phyloP scores from a whole-genome alignment of 1,140 invertebrate species.

The Diuraphis noxia region DNA sequence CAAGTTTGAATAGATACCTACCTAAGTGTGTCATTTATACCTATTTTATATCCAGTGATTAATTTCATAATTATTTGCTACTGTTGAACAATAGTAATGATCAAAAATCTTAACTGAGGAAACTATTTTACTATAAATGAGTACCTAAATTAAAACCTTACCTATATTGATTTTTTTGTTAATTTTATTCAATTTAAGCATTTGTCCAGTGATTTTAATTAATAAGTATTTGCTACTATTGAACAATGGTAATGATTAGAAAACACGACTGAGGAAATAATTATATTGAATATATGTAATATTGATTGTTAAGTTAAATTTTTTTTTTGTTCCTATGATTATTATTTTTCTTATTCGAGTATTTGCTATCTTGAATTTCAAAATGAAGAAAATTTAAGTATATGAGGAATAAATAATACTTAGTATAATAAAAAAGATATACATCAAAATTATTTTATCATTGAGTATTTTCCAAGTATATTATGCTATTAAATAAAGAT shows the following conservation, averaged over 20 bases:
- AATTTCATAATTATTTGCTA: neutral
- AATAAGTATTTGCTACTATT: neutral
- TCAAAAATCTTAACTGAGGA: neutral
- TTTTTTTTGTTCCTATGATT: neutral
- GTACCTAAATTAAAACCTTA: no score
- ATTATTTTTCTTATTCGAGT: neutral
- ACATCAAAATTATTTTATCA: no score
- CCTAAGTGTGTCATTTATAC: no score
- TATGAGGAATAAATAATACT: neutral
- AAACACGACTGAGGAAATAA: neutral
- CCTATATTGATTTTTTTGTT: neutral
- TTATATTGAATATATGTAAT: neutral
- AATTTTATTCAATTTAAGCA: neutral
- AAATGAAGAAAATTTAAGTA: neutral
- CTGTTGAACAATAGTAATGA: neutral
- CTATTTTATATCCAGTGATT: neutral
- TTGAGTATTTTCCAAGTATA: neutral
- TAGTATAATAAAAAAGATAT: neutral
- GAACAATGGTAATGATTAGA: neutral
- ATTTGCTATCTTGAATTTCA: constrained; percentile 25
- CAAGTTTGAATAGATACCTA: neutral
- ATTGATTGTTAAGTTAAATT: neutral
- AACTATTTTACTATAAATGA: neutral
- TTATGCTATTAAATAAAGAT: neutral
- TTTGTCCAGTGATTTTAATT: neutral